A percentile compares a stretch with the other conserved stretches of the same genome.
Conservation (phyloP, 2,113 vertebrate species). For the Myocastor coypus region DNA sequence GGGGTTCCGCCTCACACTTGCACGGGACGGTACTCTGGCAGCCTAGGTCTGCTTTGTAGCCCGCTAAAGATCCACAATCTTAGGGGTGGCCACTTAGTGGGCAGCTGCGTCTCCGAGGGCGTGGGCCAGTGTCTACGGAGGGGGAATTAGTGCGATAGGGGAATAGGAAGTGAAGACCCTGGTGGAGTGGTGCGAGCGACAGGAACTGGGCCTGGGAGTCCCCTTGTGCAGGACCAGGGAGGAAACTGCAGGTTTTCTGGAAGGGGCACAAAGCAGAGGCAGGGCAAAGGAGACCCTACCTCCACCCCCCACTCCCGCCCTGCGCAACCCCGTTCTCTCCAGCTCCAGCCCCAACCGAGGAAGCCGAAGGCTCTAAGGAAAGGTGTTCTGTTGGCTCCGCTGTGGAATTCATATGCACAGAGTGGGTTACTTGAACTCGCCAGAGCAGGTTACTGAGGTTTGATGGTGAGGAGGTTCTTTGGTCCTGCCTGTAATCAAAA, state of each 20-base stretch:
- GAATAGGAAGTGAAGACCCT: rapidly evolving
- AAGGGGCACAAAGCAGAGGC: background rate
- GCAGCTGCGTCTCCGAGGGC: background rate
- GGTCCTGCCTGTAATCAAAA: background rate
- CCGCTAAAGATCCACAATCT: background rate
- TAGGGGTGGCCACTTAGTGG: rapidly evolving
- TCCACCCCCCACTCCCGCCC: background rate
- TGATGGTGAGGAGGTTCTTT: background rate
- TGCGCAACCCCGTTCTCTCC: background rate
- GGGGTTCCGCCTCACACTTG: background rate
- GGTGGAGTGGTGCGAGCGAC: background rate
- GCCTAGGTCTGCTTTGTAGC: background rate
- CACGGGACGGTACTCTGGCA: background rate
- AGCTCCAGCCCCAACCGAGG: background rate
- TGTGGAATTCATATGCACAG: background rate
- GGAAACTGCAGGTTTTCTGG: background rate
- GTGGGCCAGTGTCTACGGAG: background rate
- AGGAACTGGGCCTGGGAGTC: background rate
- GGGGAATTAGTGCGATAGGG: background rate
- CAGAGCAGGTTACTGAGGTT: background rate
- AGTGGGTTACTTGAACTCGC: background rate
- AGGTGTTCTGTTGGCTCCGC: background rate
- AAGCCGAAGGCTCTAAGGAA: background rate
- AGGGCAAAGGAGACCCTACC: background rate
- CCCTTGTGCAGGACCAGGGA: no score